phyloP scores from a whole-genome alignment of 2,797 vertebrate species.

The Spinus olivaceus region DNA sequence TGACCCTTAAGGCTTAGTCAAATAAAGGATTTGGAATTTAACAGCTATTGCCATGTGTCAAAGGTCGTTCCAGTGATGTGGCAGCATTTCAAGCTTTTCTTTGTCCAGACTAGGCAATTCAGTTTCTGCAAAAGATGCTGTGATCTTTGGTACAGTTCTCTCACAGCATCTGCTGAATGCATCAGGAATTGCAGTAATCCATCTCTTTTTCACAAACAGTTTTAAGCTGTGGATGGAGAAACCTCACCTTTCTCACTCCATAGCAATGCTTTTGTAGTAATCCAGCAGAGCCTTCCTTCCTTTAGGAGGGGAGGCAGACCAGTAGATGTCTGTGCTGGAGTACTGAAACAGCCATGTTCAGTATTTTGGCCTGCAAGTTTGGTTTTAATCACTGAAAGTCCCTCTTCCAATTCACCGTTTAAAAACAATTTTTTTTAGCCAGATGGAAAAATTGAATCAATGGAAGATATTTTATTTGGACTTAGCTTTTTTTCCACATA shows the following conservation, averaged over 20 bases:
- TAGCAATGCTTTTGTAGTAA: background rate
- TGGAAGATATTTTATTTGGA: slow-evolving; percentile 20
- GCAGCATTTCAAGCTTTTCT: background rate
- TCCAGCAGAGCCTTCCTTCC: background rate
- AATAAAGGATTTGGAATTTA: background rate
- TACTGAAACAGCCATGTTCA: background rate
- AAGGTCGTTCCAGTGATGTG: background rate
- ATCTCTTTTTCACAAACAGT: background rate
- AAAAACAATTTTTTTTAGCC: background rate
- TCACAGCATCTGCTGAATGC: background rate
- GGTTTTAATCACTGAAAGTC: background rate
- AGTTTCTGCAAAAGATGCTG: background rate
- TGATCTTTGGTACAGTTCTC: background rate
- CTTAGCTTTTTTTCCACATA: slow-evolving; percentile 18
- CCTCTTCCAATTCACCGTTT: background rate
- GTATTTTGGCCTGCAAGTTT: background rate
- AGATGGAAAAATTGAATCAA: background rate
- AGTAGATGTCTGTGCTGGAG: rapidly evolving
- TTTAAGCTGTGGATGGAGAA: background rate
- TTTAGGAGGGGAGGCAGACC: background rate
- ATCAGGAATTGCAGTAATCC: background rate
- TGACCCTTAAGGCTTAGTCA: background rate
- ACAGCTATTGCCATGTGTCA: background rate
- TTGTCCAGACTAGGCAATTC: background rate
- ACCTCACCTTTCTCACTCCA: background rate